Evolutionary conservation across 2,797 vertebrate genomes (phyloP).

Genomic region (Aselliscus stoliczkanus): DNA sequence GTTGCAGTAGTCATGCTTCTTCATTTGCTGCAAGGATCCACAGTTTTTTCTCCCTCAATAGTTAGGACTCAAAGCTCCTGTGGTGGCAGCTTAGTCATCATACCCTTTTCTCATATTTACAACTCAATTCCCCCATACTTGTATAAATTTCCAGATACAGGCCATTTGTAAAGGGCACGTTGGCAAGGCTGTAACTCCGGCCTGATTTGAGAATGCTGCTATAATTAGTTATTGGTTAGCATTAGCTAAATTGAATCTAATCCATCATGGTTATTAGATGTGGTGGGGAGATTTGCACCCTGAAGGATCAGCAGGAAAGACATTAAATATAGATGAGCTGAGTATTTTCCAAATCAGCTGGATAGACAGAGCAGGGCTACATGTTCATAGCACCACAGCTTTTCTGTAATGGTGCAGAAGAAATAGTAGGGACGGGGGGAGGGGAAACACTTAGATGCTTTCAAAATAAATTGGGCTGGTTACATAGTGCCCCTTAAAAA

Average conservation of each 20-base stretch:
- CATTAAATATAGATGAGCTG: conserved; percentile 59
- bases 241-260: conserved; percentile 61
- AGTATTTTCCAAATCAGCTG: conserved; percentile 53
- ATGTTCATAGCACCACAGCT: neutral
- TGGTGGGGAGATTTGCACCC: conserved; percentile 23
- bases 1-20: neutral
- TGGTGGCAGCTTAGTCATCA: neutral
- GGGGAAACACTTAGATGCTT: conserved; percentile 34
- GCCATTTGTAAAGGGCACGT: conserved; percentile 29
- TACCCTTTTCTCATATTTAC: conserved; percentile 35
- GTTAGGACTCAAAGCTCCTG: neutral
- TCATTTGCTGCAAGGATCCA: neutral
- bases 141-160: conserved; percentile 62
- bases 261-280: conserved; percentile 65
- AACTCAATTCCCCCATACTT: conserved; percentile 64
- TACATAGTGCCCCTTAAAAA: conserved; percentile 44
- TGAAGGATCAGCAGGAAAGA: conserved; percentile 61
- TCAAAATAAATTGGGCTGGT: conserved; percentile 59
- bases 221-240: conserved; percentile 58
- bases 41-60: neutral
- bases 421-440: neutral
- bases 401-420: neutral
- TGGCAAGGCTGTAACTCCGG: conserved; percentile 25
- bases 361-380: conserved; percentile 11
- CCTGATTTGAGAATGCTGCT: conserved; percentile 41